phyloP scores from a whole-genome alignment of 2,113 vertebrate species.

The Clupea harengus region DNA sequence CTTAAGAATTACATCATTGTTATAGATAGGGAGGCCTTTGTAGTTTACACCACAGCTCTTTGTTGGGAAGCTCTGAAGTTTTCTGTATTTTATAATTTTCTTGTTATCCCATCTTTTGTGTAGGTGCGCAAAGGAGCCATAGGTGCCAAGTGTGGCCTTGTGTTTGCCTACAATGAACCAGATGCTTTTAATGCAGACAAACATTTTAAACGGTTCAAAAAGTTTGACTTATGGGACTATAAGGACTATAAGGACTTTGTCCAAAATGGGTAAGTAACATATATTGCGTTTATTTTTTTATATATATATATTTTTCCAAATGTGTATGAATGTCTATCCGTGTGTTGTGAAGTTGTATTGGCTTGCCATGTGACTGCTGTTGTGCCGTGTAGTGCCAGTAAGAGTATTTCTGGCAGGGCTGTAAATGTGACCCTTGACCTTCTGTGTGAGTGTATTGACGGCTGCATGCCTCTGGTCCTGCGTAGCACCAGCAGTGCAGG shows the following conservation, averaged over 20 bases:
- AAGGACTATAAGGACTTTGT: constrained; percentile 86
- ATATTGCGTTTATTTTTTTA: background rate
- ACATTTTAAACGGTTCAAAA: constrained; percentile 89
- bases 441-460: background rate
- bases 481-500: constrained; percentile 51
- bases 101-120: background rate
- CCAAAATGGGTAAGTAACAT: constrained; percentile 77
- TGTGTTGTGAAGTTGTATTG: background rate
- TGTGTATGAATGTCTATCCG: background rate
- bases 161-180: constrained; percentile 85
- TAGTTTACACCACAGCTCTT: background rate
- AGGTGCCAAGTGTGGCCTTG: constrained; percentile 91
- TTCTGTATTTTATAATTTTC: background rate
- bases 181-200: constrained; percentile 87
- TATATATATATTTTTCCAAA: background rate
- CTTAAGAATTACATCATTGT: background rate
- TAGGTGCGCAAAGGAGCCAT: constrained; percentile 94
- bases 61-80: background rate
- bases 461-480: background rate
- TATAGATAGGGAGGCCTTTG: background rate
- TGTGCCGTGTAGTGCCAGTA: background rate
- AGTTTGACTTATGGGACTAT: constrained; percentile 85
- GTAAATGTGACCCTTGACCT: background rate
- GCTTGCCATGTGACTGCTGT: background rate
- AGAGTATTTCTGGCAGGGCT: background rate